phyloP scores from a whole-genome alignment of 1,140 invertebrate species.

The Pseudomyrmex concolor region DNA sequence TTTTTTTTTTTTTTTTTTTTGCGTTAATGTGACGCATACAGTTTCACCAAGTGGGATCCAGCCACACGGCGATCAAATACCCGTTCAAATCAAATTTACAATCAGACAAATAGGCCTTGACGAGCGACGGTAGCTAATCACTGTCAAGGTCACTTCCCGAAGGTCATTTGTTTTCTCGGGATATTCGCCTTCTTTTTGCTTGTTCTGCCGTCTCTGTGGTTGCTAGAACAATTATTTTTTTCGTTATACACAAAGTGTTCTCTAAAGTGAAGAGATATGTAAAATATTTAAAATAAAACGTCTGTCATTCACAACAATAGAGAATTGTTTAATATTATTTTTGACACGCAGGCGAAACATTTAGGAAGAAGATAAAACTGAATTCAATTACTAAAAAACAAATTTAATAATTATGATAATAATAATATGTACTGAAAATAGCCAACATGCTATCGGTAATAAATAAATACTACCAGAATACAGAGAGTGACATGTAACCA shows the following conservation, averaged over 20 bases:
- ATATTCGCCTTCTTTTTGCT: constrained; percentile 85
- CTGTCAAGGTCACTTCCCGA: constrained; percentile 86
- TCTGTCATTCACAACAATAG: not conserved
- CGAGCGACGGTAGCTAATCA: constrained; percentile 85
- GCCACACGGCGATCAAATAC: constrained; percentile 83
- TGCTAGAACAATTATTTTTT: constrained; percentile 85
- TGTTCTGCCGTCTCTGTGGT: constrained; percentile 84
- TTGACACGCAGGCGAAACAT: too few relatives aligned
- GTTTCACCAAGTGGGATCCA: constrained; percentile 84
- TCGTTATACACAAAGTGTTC: constrained; percentile 84
- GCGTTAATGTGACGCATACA: constrained; percentile 80
- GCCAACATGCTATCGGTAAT: not conserved
- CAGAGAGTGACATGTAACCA: not conserved
- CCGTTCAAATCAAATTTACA: constrained; percentile 81
- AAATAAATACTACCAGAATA: constrained; percentile 8
- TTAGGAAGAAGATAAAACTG: too few relatives aligned
- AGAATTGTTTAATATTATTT: too few relatives aligned
- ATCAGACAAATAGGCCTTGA: constrained; percentile 83
- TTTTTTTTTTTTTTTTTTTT: constrained; percentile 42
- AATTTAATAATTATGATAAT: too few relatives aligned
- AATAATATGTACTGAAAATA: not conserved
- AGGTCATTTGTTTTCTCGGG: constrained; percentile 85
- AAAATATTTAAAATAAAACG: constrained; percentile 35
- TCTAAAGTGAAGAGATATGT: constrained; percentile 78
- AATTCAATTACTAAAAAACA: too few relatives aligned